Evolutionary conservation across 1,140 invertebrate genomes (phyloP), one percentile per base, ranked within the genome.

Genomic region (Daktulosphaira vitifoliae): DNA sequence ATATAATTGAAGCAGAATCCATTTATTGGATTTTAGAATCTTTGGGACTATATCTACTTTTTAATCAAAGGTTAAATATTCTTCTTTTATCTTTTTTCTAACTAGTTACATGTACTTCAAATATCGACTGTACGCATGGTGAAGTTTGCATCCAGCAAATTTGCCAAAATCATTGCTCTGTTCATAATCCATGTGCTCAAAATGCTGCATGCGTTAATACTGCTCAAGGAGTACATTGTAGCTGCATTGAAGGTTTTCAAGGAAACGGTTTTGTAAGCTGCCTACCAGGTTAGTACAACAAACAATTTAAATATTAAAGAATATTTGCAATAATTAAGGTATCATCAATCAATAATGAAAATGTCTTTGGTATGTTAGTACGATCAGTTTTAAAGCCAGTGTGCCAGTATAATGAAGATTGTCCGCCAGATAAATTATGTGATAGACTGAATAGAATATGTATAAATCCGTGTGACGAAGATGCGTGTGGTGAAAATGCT

Each of bases 331-430:
- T 9, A 9, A 8, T 9, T 8, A 9, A n/a, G 38, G 38, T 39
- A 39, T 39, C 38, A 39, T 39, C n/a, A 39, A n/a, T 39, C 38
- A n/a, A 39, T 9, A 39, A 39, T 39, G n/a, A 39, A 39, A 8
- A 39, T 39, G n/a, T 9, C 8, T 39, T 39, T 39, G 38, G 38
- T 9, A 8, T n/a, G n/a, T n/a, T n/a, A 64, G 56, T 65, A 49
- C 50, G 76, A 79, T 69, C 78, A 81, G n/a, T n/a, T 71, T 77
- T 80, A 65, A 78, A 81, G 70, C 82, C 86, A 66, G 80, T 90
- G 38, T 94, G 92, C 71, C 88, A 92, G 72, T 90, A 90, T 73
- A 91, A 92, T 69, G 88, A 90, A 78, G 89, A 92, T 71, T 92
- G 90, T 75, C 87, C 88, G 65, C 84, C 86, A 1, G 80, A 87